phyloP scores from a whole-genome alignment of 1,140 invertebrate genomes.

The Heliconius melpomene region DNA sequence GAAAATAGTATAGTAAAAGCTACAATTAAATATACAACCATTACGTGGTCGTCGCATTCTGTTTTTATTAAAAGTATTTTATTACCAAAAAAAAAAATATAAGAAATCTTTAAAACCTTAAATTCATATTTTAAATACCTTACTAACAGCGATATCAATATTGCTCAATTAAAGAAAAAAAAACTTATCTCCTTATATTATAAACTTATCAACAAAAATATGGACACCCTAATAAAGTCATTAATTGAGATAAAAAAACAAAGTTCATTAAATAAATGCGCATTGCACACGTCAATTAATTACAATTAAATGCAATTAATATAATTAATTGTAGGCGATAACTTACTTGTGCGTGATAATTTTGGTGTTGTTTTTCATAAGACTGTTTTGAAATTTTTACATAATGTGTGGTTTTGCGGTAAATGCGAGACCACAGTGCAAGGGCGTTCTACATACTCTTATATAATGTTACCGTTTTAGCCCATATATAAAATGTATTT shows the following conservation, averaged over 20 bases:
- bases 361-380: not conserved
- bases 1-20: too few relatives aligned
- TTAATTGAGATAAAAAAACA: not conserved
- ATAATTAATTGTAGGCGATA: not conserved
- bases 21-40: too few relatives aligned
- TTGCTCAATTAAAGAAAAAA: not conserved
- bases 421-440: slow-evolving; percentile 25
- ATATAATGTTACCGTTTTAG: slow-evolving; percentile 26
- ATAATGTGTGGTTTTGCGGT: slow-evolving; percentile 30
- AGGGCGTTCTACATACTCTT: slow-evolving; percentile 23
- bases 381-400: slow-evolving; percentile 20
- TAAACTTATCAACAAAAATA: not conserved
- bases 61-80: too few relatives aligned
- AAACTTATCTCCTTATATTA: not conserved
- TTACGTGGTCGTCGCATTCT: too few relatives aligned
- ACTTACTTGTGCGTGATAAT: slow-evolving; percentile 3
- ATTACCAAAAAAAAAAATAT: not conserved
- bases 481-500: too few relatives aligned
- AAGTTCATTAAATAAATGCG: not conserved
- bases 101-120: too few relatives aligned
- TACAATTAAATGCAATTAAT: slow-evolving; percentile 14
- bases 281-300: not conserved
- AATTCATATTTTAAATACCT: not conserved
- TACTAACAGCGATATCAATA: not conserved
- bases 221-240: slow-evolving; percentile 8